Base-by-base conservation (phyloP, 2,113 vertebrate species). In the Columba janthina region DNA sequence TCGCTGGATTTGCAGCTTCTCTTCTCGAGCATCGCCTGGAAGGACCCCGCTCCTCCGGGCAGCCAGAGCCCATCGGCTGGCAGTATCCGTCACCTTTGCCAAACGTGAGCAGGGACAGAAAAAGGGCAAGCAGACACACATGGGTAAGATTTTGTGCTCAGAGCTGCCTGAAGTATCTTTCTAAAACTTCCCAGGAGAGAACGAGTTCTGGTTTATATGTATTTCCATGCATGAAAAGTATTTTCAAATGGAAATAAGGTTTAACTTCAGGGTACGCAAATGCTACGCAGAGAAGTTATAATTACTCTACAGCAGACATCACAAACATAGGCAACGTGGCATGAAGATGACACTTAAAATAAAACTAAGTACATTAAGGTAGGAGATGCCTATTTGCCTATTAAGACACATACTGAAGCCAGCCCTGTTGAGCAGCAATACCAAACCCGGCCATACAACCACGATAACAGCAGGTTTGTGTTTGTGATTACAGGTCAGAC, bases 121-220 rank as follows among this genome's bases (percentile, higher is more conserved):
- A 13, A 69, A 8, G 15, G n/a, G 11, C 61, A 46, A 28, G 10
- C 28, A 22, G 26, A 72, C 34, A 24, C 5, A 9, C 18, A 2
- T 0, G 2, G 48, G 0, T 15, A 40, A 79, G 24, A 78, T 44
- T 61, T 54, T 2, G 2, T 20, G 17, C 56, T 74, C 28, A 40
- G 71, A 56, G 40, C 26, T 57, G 24, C 66, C 42, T 42, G 24
- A 85, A 69, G 12, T 24, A 70, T 32, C 51, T 69, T 75, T 46
- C 79, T 60, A 38, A 90, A 90, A 38, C 36, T n/a, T 64, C 40
- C 15, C 15, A 28, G 65, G 17, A 88, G 28, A 67, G 22, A 54
- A 58, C 0, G 0, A 70, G 20, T 50, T 60, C 54, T 1, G 2
- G 22, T 34, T 73, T 31, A 4, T 5, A 15, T 0, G 0, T 13